Conservation (phyloP, 92 coral and sea anemone genomes). For the Hydrozoanthus gracilis region DNA sequence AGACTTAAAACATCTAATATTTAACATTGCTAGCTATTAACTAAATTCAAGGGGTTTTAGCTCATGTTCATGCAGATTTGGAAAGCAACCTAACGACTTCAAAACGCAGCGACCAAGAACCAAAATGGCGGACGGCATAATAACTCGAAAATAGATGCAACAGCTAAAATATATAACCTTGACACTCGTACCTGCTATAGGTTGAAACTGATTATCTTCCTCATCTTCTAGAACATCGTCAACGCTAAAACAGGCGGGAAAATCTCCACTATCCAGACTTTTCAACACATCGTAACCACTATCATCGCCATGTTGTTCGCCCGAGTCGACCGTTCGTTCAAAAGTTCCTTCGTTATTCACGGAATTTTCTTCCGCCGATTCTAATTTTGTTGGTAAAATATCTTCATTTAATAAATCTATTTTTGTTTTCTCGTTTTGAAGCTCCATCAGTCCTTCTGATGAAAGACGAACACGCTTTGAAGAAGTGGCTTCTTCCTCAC, state of each 20-base stretch:
- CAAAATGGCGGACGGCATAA: slow-evolving; percentile 87
- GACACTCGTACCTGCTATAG: slow-evolving; percentile 87
- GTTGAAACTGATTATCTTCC: slow-evolving; percentile 84
- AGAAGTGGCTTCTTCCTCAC: slow-evolving; percentile 54
- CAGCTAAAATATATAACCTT: background rate
- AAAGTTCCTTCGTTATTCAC: slow-evolving; percentile 18
- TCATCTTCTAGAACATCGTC: slow-evolving; percentile 73
- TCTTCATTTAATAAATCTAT: background rate
- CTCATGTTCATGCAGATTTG: background rate
- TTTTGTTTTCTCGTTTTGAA: slow-evolving; percentile 25
- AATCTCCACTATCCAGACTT: slow-evolving; percentile 74
- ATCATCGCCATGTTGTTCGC: slow-evolving; percentile 82
- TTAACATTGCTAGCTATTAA: background rate
- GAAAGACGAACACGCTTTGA: slow-evolving; percentile 89
- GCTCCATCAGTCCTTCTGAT: slow-evolving; percentile 62
- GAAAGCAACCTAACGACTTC: background rate
- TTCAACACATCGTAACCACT: slow-evolving; percentile 54
- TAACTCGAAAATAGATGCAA: slow-evolving; percentile 5
- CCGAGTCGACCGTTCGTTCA: slow-evolving; percentile 43
- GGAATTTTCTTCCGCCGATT: slow-evolving; percentile 38
- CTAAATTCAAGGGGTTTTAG: background rate
- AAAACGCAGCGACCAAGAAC: slow-evolving; percentile 37
- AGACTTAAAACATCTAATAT: background rate
- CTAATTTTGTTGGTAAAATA: background rate
- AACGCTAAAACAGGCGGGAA: slow-evolving; percentile 86